A percentile compares a stretch with the other conserved stretches of the same genome.
phyloP scores from a whole-genome alignment of 2,888 invertebrate genomes.

The Idaea biselata region DNA sequence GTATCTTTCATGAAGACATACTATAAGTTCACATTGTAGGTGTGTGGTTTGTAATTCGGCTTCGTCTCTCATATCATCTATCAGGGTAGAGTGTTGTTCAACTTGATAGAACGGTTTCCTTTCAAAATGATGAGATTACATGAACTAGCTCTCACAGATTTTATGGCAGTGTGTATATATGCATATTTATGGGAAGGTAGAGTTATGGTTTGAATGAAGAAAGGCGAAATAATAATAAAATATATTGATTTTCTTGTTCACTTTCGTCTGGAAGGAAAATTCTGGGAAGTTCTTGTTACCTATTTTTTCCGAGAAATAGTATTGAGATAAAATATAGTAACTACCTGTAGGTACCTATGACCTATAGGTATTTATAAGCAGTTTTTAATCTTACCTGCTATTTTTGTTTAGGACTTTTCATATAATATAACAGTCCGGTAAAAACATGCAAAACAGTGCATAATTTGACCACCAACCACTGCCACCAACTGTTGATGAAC shows the following conservation, averaged over 20 bases:
- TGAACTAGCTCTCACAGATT: background rate
- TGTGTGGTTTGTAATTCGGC: background rate
- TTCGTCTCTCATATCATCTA: background rate
- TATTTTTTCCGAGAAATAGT: too few relatives aligned
- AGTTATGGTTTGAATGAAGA: background rate
- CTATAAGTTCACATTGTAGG: background rate
- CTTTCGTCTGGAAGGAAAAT: background rate
- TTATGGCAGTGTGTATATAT: background rate
- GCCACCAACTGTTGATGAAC: background rate
- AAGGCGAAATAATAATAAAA: background rate
- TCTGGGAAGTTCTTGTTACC: too few relatives aligned
- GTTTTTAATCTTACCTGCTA: too few relatives aligned
- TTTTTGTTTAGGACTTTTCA: too few relatives aligned
- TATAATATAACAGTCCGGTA: too few relatives aligned
- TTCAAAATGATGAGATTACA: background rate
- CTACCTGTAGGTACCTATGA: too few relatives aligned
- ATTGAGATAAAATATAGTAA: too few relatives aligned
- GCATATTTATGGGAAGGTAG: background rate
- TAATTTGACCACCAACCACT: background rate
- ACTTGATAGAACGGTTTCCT: background rate
- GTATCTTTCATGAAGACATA: background rate
- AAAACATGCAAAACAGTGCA: background rate
- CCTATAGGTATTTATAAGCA: too few relatives aligned
- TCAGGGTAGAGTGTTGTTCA: background rate
- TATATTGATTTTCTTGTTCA: background rate